Evolutionary conservation across 2,797 vertebrate genomes (phyloP).

Genomic region (Sebastes vulpes): DNA sequence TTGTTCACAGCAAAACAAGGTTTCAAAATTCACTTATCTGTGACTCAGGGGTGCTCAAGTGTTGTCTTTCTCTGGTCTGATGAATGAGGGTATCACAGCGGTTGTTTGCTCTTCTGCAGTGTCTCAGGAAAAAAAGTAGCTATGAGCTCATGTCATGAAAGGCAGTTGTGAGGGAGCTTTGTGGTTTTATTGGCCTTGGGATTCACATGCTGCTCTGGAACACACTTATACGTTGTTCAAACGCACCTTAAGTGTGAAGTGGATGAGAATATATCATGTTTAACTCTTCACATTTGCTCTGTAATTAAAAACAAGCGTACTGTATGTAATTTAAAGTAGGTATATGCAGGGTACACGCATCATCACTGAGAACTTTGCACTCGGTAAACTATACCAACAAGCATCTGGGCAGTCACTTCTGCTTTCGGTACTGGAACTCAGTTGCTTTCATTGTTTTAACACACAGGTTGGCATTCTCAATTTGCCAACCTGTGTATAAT

Average conservation of each 20-base stretch:
- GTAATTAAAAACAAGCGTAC: slow-evolving; percentile 1
- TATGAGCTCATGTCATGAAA: slow-evolving; percentile 31
- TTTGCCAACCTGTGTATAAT: background rate
- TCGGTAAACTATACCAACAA: background rate
- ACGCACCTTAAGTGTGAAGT: slow-evolving; percentile 18
- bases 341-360: background rate
- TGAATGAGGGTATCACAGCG: slow-evolving; percentile 46
- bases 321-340: slow-evolving; percentile 7
- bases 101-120: slow-evolving; percentile 44
- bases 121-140: slow-evolving; percentile 22
- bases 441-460: background rate
- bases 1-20: slow-evolving; percentile 62
- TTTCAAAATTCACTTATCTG: slow-evolving; percentile 62
- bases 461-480: background rate
- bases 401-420: background rate
- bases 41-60: slow-evolving; percentile 58
- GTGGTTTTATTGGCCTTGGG: slow-evolving; percentile 41
- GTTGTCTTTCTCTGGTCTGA: slow-evolving; percentile 58
- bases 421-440: background rate
- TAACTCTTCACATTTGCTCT: slow-evolving; percentile 5
- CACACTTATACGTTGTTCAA: background rate
- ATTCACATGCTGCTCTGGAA: slow-evolving; percentile 20
- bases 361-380: background rate
- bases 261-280: slow-evolving; percentile 4
- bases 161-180: slow-evolving; percentile 37